Evolutionary conservation across 2,888 invertebrate genomes (phyloP), one percentile per base, ranked within the genome.

Genomic region (Piscicola geometra): DNA sequence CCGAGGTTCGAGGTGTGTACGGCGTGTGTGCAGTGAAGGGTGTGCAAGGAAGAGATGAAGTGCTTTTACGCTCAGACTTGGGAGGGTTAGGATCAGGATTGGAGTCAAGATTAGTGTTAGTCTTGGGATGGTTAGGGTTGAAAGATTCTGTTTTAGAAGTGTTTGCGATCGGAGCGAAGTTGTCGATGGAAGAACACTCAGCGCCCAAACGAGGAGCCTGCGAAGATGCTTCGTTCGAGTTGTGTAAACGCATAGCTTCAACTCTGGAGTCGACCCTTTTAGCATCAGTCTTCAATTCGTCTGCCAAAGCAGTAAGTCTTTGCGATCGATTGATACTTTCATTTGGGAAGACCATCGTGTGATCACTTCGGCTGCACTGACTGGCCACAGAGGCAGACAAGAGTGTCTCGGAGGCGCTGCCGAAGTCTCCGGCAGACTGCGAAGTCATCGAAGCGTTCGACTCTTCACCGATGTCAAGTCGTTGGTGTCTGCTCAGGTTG

Each of bases 21-120:
- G 79, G 79, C 0, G 79, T 79, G 15, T 75, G 78, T 9, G 79
- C 79, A 36, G 79, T 77, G 75, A 68, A 76, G 9, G 78, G 77
- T 32, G 79, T 77, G 76, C 56, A 73, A 28, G 79, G 76, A 21
- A 75, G 76, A 66, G 75, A 76, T 25, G 76, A 64, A 71, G 74
- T 68, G 77, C 28, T 75, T 77, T 68, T 73, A 71, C n/a, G 74
- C 74, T 25, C 50, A 68, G 25, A 18, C 41, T 36, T 70, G 50
- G 32, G 50, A 33, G 0, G 36, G 67, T 28, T 66, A 68, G 67
- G 25, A 41, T 25, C 32, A n/a, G n/a, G n/a, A n/a, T n/a, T n/a
- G n/a, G n/a, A n/a, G n/a, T n/a, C 60, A 35, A 35, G 35, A 28
- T 32, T 28, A 28, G 32, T n/a, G 35, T 73, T 56, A 71, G 33